Evolutionary conservation across 2,888 invertebrate species (phyloP), one percentile per base, ranked within the genome.

Genomic region (Crepidodera aurea): DNA sequence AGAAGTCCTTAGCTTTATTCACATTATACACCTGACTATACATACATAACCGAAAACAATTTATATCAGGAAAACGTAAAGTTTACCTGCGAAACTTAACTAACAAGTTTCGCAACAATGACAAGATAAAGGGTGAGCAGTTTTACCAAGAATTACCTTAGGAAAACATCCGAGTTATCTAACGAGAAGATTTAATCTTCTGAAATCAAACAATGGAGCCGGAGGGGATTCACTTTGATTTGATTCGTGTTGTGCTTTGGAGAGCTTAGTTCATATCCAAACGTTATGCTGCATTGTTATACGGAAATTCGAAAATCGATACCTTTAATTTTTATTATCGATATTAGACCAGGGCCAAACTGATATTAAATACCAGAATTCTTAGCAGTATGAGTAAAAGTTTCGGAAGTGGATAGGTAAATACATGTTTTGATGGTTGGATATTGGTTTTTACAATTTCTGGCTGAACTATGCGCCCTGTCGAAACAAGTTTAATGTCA

Each of bases 171-270:
- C n/a, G 32, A 42, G 55, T 42, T 51, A 42, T 61, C 55, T 51
- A 54, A 55, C 51, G 15, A 27, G 27, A 32, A 64, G 57, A 60
- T 64, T 58, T 59, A 59, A 64, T 61, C 61, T 61, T 55, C 55
- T 13, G 61, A 54, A 59, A 59, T 65, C 61, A 58, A 61, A 65
- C 64, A 65, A 65, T 54, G 51, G 58, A 54, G 39, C 61, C 65
- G 12, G 22, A 46, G 61, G 65, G 51, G 59, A 59, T 51, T 40
- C 22, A 22, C 58, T 59, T 59, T 62, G 61, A 65, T 65, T 65
- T 44, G 58, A 39, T 50, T 48, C 55, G 50, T 55, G 57, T 54
- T 51, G 59, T 40, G 18, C 50, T 57, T 22, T 8, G 19, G 39
- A 58, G 56, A 56, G 50, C 46, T 46, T 15, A 29, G 54, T 44